phyloP scores from a whole-genome alignment of 2,888 invertebrate genomes.

The Syrphus vitripennis region DNA sequence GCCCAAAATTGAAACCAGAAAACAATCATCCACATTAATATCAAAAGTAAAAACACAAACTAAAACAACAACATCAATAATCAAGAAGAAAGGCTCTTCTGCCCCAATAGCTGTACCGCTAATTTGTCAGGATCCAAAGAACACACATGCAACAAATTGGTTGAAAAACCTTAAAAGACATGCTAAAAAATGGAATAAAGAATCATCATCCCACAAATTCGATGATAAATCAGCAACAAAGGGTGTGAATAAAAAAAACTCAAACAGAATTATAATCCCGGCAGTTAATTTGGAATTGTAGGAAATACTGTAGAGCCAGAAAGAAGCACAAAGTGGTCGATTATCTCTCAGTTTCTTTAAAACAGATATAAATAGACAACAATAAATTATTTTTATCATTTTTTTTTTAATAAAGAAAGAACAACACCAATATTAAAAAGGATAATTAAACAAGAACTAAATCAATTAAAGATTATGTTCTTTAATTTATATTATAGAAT shows the following conservation, averaged over 20 bases:
- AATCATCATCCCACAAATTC: constrained; percentile 5
- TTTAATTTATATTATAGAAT: constrained; percentile 28
- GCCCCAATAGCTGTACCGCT: constrained; percentile 33
- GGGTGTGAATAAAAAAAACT: background rate
- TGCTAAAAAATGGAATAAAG: constrained; percentile 22
- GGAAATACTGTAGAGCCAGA: constrained; percentile 23
- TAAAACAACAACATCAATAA: constrained; percentile 1
- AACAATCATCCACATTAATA: constrained; percentile 41
- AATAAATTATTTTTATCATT: constrained; percentile 57
- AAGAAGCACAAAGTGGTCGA: constrained; percentile 69
- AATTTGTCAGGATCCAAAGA: constrained; percentile 40
- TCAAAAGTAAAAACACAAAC: constrained; percentile 21
- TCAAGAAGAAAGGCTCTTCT: constrained; percentile 9
- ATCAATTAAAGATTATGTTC: constrained; percentile 14
- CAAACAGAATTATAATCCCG: constrained; percentile 15
- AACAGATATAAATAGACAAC: constrained; percentile 29
- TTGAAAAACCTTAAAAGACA: constrained; percentile 45
- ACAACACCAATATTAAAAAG: background rate
- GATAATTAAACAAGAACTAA: constrained; percentile 4
- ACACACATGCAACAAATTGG: constrained; percentile 38
- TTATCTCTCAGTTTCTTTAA: constrained; percentile 54
- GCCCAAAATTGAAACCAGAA: constrained; percentile 35
- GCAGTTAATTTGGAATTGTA: background rate
- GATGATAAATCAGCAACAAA: constrained; percentile 17
- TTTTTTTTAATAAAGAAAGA: constrained; percentile 25